Percentiles rank a stretch among this genome's conserved stretches.
These are phyloP conservation scores for Sebastes fasciatus DNA, from an alignment of 2,113 vertebrate genomes.

Conservation along the genomic window DNA sequence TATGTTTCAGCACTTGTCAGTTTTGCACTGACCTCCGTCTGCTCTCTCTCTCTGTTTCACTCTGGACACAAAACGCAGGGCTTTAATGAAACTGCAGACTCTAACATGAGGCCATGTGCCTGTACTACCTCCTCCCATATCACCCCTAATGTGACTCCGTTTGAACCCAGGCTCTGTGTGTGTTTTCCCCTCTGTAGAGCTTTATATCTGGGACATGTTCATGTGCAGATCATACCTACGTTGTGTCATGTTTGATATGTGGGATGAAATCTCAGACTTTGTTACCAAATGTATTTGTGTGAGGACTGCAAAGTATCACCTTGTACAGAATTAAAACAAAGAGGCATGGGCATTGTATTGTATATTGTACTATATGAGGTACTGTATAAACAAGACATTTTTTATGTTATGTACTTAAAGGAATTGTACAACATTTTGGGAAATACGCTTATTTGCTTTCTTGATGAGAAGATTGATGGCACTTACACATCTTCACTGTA, in stretches of 20 bases:
- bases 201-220: background rate
- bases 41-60: conserved; percentile 54
- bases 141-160: conserved; percentile 64
- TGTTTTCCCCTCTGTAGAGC: conserved; percentile 8
- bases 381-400: background rate
- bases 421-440: conserved; percentile 3
- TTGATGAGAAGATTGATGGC: background rate
- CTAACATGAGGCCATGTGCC: conserved; percentile 63
- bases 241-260: conserved; percentile 16
- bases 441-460: background rate
- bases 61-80: conserved; percentile 36
- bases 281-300: conserved; percentile 56
- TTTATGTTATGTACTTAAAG: conserved; percentile 4
- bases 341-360: background rate
- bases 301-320: conserved; percentile 24
- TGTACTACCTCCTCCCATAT: conserved; percentile 78
- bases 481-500: background rate
- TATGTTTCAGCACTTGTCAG: conserved; percentile 52
- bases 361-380: conserved; percentile 29
- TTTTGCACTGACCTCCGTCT: conserved; percentile 41
- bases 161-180: conserved; percentile 56
- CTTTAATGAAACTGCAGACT: conserved; percentile 59
- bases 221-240: background rate
- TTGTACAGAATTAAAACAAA: conserved; percentile 20
- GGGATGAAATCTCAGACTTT: conserved; percentile 32